These are phyloP conservation scores for Physocephala rufipes DNA, from an alignment of 2,888 invertebrate genomes.

Conservation along the genomic window DNA sequence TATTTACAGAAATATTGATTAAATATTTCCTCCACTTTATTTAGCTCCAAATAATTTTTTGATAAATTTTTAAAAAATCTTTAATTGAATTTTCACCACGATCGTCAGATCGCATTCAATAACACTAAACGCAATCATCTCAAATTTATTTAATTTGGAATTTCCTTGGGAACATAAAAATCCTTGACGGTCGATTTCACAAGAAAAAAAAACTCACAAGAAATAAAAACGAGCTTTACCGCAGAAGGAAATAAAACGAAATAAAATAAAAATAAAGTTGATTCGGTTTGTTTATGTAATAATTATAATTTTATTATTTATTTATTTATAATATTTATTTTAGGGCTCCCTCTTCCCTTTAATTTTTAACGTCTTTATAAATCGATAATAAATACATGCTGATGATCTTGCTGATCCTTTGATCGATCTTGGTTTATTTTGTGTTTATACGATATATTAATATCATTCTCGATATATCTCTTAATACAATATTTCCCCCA, in stretches of 20 bases:
- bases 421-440: not conserved
- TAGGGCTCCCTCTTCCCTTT: slow-evolving; percentile 34
- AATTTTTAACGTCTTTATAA: slow-evolving; percentile 17
- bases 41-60: no score
- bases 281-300: slow-evolving; percentile 6
- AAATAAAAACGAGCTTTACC: slow-evolving; percentile 44
- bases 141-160: no score
- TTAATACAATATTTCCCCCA: not conserved
- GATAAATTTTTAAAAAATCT: no score
- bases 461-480: not conserved
- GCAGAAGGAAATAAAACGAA: slow-evolving; percentile 35
- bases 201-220: not conserved
- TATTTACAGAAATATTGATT: no score
- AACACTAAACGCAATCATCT: no score
- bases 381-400: slow-evolving; percentile 16
- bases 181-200: not conserved
- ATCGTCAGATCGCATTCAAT: no score
- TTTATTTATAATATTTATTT: slow-evolving; percentile 21
- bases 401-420: not conserved
- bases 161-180: no score
- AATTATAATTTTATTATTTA: slow-evolving; percentile 28
- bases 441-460: not conserved
- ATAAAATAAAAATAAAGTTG: slow-evolving; percentile 22
- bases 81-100: no score
- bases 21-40: no score